Conservation (phyloP, 1,140 invertebrate genomes). For the Zaprionus ghesquierei region DNA sequence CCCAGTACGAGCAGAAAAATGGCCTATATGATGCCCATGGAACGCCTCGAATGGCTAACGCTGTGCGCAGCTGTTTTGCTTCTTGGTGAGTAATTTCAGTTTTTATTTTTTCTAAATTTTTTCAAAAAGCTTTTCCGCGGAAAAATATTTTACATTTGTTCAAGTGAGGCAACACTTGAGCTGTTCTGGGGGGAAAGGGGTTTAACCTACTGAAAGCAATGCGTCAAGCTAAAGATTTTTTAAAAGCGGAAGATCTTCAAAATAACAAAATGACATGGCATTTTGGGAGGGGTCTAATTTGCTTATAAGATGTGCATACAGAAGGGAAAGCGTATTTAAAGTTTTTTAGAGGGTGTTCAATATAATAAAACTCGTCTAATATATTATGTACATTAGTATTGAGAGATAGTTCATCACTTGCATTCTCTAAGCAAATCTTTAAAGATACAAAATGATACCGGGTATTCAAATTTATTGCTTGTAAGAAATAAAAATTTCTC, state of each 20-base stretch:
- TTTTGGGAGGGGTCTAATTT: not conserved
- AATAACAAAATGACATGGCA: not conserved
- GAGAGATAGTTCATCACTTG: not conserved
- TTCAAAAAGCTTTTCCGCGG: constrained; percentile 4
- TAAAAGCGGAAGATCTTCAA: not conserved
- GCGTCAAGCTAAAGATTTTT: constrained; percentile 8
- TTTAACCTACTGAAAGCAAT: not conserved
- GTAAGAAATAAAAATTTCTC: too few relatives aligned
- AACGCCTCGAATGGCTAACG: constrained; percentile 69
- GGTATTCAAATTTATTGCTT: too few relatives aligned
- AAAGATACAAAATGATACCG: too few relatives aligned
- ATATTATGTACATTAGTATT: too few relatives aligned
- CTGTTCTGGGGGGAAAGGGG: too few relatives aligned
- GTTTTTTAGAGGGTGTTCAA: too few relatives aligned
- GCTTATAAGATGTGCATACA: not conserved
- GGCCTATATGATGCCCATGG: constrained; percentile 59
- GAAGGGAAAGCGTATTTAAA: not conserved
- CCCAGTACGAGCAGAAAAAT: constrained; percentile 28
- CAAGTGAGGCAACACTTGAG: constrained; percentile 14
- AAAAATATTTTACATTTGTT: constrained; percentile 8
- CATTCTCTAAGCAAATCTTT: not conserved
- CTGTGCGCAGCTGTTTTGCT: constrained; percentile 68
- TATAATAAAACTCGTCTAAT: too few relatives aligned
- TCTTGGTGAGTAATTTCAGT: constrained; percentile 64
- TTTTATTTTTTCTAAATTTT: constrained; percentile 1